These are phyloP conservation scores for Leucoma salicis DNA, from an alignment of 2,888 invertebrate genomes.

Conservation along the genomic window DNA sequence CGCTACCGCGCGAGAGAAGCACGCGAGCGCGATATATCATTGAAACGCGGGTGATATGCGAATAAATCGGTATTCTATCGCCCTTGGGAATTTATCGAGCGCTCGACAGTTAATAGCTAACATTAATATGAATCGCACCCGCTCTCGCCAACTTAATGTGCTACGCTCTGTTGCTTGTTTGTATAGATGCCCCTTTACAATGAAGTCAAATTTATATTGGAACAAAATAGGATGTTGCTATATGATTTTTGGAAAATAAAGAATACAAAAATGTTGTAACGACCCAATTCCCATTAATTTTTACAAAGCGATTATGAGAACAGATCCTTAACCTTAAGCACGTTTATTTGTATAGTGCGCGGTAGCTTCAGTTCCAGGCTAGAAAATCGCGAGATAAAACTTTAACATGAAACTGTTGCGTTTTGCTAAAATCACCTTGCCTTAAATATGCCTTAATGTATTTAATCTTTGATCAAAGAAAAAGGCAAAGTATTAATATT, in stretches of 20 bases:
- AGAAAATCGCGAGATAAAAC: too few species aligned
- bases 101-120: slow-evolving; percentile 56
- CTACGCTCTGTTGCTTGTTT: slow-evolving; percentile 30
- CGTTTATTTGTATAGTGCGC: too few species aligned
- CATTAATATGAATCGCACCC: slow-evolving; percentile 61
- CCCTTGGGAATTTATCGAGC: slow-evolving; percentile 53
- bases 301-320: too few species aligned
- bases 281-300: too few species aligned
- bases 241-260: background rate
- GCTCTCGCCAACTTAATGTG: slow-evolving; percentile 36
- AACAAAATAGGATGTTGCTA: background rate
- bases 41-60: slow-evolving; percentile 41
- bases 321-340: too few species aligned
- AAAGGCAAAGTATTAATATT: too few species aligned
- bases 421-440: too few species aligned
- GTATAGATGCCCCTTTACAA: slow-evolving; percentile 10
- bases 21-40: slow-evolving; percentile 36
- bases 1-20: slow-evolving; percentile 28
- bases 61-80: slow-evolving; percentile 66
- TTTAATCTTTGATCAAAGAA: too few species aligned
- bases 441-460: too few species aligned
- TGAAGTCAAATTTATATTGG: background rate
- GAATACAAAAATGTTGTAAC: too few species aligned
- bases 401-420: too few species aligned
- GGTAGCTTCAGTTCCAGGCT: too few species aligned